Evolutionary conservation across 2,888 invertebrate genomes (phyloP).

Genomic region (Dynastes tityus): DNA sequence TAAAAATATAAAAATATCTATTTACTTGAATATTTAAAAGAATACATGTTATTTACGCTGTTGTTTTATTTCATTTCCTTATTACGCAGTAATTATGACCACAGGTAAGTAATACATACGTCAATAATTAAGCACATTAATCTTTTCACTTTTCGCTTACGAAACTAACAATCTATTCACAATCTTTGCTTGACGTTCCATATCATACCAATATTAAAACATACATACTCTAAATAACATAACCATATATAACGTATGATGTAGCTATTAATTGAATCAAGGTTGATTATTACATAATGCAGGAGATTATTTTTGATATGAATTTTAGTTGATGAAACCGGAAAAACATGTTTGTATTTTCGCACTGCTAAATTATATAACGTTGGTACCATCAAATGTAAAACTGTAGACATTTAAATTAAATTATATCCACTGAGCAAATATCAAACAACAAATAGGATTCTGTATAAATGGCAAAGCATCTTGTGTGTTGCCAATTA

Average conservation of each 20-base stretch:
- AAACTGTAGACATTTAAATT: too few relatives aligned
- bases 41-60: conserved; percentile 55
- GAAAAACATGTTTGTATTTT: conserved; percentile 14
- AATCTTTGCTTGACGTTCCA: too few relatives aligned
- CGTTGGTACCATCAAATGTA: not conserved
- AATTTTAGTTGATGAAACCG: not conserved
- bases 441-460: too few relatives aligned
- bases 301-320: not conserved
- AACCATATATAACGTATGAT: too few relatives aligned
- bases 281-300: conserved; percentile 6
- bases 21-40: conserved; percentile 56
- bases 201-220: too few relatives aligned
- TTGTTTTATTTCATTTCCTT: conserved; percentile 24
- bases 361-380: not conserved
- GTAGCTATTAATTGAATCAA: not conserved
- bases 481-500: too few relatives aligned
- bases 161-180: too few relatives aligned
- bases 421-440: too few relatives aligned
- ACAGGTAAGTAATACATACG: not conserved
- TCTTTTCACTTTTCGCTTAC: too few relatives aligned
- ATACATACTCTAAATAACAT: too few relatives aligned
- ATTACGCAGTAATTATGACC: not conserved
- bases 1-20: conserved; percentile 54
- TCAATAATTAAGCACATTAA: not conserved
- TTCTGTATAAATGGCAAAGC: too few relatives aligned